phyloP scores from a whole-genome alignment of 2,888 invertebrate genomes.

The Carabus problematicus region DNA sequence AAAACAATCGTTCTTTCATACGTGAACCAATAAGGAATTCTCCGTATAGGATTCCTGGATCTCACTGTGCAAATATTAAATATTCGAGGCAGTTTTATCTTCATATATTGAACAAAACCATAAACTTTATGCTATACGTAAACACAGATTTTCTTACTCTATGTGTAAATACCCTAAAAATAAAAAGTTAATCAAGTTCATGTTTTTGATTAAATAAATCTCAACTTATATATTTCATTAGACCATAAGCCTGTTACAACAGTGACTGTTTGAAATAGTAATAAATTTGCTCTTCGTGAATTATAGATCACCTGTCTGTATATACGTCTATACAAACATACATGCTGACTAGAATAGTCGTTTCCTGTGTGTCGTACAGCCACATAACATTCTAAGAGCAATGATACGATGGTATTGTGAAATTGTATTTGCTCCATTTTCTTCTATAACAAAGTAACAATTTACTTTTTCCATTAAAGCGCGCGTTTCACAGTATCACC shows the following conservation, averaged over 20 bases:
- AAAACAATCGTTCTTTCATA: conserved; percentile 36
- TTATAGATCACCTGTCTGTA: too few relatives aligned
- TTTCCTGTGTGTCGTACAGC: neutral
- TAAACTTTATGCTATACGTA: conserved; percentile 9
- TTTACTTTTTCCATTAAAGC: conserved; percentile 26
- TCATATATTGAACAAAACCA: conserved; percentile 20
- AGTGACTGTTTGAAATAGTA: too few relatives aligned
- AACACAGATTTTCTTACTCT: conserved; percentile 2
- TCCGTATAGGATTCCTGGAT: conserved; percentile 34
- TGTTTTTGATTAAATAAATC: too few relatives aligned
- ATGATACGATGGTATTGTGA: neutral
- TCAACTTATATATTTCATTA: too few relatives aligned
- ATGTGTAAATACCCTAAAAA: too few relatives aligned
- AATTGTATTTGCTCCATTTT: conserved; percentile 22
- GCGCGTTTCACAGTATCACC: conserved; percentile 26
- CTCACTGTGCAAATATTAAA: conserved; percentile 30
- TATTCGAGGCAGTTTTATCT: conserved; percentile 32
- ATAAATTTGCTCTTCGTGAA: too few relatives aligned
- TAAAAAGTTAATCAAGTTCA: too few relatives aligned
- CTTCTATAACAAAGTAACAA: conserved; percentile 34
- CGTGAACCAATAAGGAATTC: conserved; percentile 29
- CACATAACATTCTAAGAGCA: neutral
- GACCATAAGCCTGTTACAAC: too few relatives aligned
- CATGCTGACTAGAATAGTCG: neutral
- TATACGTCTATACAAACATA: neutral